These are phyloP conservation scores for Pseudeuparius sepicola DNA, from an alignment of 2,888 invertebrate species.

Conservation along the genomic window DNA sequence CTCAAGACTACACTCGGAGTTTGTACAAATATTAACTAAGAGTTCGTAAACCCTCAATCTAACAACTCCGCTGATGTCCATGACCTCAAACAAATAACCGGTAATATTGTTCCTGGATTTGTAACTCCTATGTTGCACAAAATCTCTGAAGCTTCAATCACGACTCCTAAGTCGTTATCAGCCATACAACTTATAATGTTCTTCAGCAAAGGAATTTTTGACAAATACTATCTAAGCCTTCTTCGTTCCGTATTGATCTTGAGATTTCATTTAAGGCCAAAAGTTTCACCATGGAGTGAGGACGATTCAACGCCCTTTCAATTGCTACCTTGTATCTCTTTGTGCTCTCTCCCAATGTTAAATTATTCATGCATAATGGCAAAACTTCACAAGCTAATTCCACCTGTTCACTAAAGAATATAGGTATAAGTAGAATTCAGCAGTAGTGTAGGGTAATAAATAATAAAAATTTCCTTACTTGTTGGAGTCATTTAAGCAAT, in stretches of 20 bases:
- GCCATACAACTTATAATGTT: conserved; percentile 48
- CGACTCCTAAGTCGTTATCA: conserved; percentile 50
- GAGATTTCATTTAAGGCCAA: conserved; percentile 55
- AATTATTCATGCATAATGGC: conserved; percentile 51
- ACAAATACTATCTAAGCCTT: conserved; percentile 30
- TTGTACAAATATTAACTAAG: too few species aligned
- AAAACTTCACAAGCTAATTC: conserved; percentile 56
- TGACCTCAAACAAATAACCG: conserved; percentile 46
- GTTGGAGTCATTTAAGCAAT: conserved; percentile 50
- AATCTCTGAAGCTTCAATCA: conserved; percentile 48
- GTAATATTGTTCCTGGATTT: conserved; percentile 43
- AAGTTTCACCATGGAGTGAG: conserved; percentile 49
- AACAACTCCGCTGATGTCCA: conserved; percentile 47
- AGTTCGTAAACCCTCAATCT: conserved; percentile 63
- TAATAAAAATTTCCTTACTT: too few species aligned
- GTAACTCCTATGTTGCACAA: conserved; percentile 42
- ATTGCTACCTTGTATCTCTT: conserved; percentile 49
- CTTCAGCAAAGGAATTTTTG: conserved; percentile 39
- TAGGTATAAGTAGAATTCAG: too few species aligned
- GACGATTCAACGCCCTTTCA: conserved; percentile 53
- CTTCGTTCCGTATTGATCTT: conserved; percentile 30
- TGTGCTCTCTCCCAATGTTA: conserved; percentile 50
- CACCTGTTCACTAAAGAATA: conserved; percentile 47
- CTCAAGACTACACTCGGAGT: too few species aligned
- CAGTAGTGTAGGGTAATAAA: too few species aligned